Base-by-base conservation (phyloP, 2,797 vertebrate species). In the Bradypus variegatus region DNA sequence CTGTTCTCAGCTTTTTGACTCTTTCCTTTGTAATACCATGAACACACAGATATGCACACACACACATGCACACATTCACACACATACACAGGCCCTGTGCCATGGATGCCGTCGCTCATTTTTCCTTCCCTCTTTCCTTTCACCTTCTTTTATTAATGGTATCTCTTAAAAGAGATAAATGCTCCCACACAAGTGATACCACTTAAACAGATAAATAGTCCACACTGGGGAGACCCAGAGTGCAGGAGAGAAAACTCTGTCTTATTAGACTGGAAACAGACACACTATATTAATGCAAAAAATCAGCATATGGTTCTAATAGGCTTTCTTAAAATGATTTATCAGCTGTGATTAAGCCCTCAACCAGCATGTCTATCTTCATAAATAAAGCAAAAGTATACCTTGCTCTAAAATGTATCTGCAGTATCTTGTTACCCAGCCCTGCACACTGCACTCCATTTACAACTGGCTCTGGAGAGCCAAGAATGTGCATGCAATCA, bases 251-350 rank as follows among this genome's bases (percentile, higher is more conserved):
- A 94, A 95, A 94, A 95, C 80, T 58, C 91, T 96, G 93, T 95
- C 96, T 96, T 97, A 96, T 96, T 97, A 96, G 96, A 96, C 97
- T 96, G 82, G 95, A 97, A 98, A 97, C 97, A 98, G 97, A 97
- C 96, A 96, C 80, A 94, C 93, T 91, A 86, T 82, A 96, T 97
- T 97, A 97, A 97, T 97, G 96, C 77, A 95, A 97, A 97, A 95
- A 96, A 97, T 97, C 97, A 97, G 96, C 97, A 98, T 98, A 97
- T 98, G 97, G 97, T 98, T 97, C 97, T 97, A 97, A 97, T 97
- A 97, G 97, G 94, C 95, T 97, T 98, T 97, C 97, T 94, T 96
- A 96, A 97, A 97, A 97, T 97, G 97, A 98, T 98, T 97, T 98
- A 97, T 98, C 97, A 97, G 96, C 97, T 97, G 97, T 97, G 97